Base-by-base conservation (phyloP, 2,797 vertebrate species). In the Morelia viridis region DNA sequence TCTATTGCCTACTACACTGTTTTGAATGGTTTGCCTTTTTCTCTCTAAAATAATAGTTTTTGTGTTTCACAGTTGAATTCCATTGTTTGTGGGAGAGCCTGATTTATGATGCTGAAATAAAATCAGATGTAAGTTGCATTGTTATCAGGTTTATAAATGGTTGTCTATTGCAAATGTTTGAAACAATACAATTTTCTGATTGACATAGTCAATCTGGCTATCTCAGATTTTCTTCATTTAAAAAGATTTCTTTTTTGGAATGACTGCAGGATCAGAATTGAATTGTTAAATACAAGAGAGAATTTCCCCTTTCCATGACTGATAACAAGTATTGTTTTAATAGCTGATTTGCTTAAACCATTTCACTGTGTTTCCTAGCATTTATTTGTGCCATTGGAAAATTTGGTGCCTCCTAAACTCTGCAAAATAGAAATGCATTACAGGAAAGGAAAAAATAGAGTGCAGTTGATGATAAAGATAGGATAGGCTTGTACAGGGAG, bases 61-160 rank as follows among this genome's bases (percentile, higher is more conserved):
- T 94, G n/a, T 94, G 24, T 83, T 93, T 97, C 96, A 57, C 96
- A 99, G 99, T 96, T 97, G 98, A 99, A 95, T 99, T 99, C 96
- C 98, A 99, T 5, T 99, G 99, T 65, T 98, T 99, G 80, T 99
- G 99, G 99, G 99, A 99, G 93, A 99, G 98, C 96, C 97, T 99
- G 84, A 97, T 99, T 28, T 99, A 99, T 94, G 99, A 99, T 1
- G 96, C 89, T 90, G 98, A 98, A 95, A 97, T 99, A 83, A 99
- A 99, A 97, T 98, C 97, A n/a, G 98, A 99, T 3, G 99, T 99
- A 97, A 98, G 97, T 97, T 93, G 22, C 24, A 95, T 50, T 84
- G 90, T 90, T 68, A 56, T 89, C 46, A 35, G 3, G 4, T 41
- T 11, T 91, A 4, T 62, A 88, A 88, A 62, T n/a, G 26, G 53